Conservation (phyloP, 2,888 invertebrate species). For the Lasioglossum morio region DNA sequence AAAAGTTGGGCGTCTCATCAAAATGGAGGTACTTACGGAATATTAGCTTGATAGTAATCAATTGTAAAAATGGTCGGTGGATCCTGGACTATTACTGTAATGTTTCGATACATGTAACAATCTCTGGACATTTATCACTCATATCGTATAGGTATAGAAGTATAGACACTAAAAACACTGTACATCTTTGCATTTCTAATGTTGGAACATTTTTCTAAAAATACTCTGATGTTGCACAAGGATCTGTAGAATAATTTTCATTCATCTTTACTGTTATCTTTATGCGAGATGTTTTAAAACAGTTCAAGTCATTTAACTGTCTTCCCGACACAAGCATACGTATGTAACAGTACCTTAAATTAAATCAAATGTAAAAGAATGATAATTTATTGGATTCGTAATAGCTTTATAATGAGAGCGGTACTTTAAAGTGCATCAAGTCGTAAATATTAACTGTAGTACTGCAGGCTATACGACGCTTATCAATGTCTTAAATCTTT, state of each 20-base stretch:
- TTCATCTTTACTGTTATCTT: background rate
- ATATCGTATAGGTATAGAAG: too few species aligned
- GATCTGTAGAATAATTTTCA: background rate
- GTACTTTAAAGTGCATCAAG: slow-evolving; percentile 2
- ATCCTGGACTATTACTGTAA: too few species aligned
- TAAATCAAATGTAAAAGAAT: background rate
- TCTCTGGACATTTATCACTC: too few species aligned
- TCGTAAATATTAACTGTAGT: slow-evolving; percentile 1
- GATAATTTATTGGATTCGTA: background rate
- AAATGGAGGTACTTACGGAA: too few species aligned
- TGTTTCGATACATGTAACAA: too few species aligned
- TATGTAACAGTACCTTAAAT: background rate
- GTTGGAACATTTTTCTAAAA: too few species aligned
- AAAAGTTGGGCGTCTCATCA: too few species aligned
- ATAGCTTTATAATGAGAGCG: background rate
- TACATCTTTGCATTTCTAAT: too few species aligned
- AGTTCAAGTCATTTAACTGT: background rate
- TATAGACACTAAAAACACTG: too few species aligned
- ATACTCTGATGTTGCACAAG: too few species aligned
- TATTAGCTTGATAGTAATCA: too few species aligned
- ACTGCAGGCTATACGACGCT: background rate
- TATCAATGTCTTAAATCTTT: slow-evolving; percentile 1
- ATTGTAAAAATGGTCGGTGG: too few species aligned
- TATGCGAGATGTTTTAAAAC: background rate
- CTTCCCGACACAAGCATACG: background rate